Conservation (phyloP, 2,113 vertebrate species). For the Pelodiscus sinensis region DNA sequence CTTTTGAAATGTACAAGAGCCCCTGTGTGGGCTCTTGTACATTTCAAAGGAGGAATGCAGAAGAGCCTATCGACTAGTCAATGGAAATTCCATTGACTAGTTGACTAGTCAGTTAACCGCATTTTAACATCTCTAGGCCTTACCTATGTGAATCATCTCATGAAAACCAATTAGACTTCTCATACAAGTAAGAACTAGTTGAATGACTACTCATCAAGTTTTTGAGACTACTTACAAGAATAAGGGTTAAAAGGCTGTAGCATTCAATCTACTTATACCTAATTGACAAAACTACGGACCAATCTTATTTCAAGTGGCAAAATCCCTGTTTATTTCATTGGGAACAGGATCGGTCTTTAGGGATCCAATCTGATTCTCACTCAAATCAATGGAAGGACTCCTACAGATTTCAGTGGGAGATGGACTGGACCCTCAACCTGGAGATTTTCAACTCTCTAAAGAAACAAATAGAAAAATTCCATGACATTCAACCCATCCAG, state of each 20-base stretch:
- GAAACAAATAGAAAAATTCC: neutral
- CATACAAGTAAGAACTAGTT: neutral
- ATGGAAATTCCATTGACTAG: too few relatives aligned
- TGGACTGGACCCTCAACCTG: neutral
- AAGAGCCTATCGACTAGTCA: too few relatives aligned
- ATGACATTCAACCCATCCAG: neutral
- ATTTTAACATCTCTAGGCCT: neutral
- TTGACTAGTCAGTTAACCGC: too few relatives aligned
- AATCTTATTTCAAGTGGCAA: neutral
- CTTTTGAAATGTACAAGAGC: too few relatives aligned
- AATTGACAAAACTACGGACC: neutral
- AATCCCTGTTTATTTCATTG: constrained; percentile 4
- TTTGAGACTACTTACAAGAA: neutral
- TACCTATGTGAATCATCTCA: neutral
- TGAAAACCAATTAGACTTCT: neutral
- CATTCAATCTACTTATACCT: neutral
- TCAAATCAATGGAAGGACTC: rapidly evolving
- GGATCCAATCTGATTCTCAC: neutral
- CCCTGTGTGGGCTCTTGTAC: too few relatives aligned
- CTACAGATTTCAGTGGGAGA: neutral
- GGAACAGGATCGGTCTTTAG: neutral
- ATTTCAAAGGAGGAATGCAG: too few relatives aligned
- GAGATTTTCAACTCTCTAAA: neutral
- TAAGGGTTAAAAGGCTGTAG: neutral
- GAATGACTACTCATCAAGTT: neutral